These are phyloP conservation scores for Meiosimyza platycephala DNA, from an alignment of 2,888 invertebrate species.

Conservation along the genomic window DNA sequence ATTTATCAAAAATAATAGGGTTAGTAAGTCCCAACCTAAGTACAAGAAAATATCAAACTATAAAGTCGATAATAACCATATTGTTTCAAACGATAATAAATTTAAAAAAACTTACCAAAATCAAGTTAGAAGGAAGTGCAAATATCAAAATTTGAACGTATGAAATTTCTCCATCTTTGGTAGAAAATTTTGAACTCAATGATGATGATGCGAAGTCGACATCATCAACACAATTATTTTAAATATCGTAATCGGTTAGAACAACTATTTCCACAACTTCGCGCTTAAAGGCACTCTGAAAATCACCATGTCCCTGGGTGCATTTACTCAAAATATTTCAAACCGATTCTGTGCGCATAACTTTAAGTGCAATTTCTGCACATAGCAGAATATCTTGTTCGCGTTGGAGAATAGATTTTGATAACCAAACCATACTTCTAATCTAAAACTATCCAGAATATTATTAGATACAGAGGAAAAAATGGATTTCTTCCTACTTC, in stretches of 20 bases:
- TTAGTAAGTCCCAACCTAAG: too few species aligned
- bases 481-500: too few species aligned
- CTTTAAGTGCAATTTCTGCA: conserved; percentile 84
- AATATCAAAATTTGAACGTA: conserved; percentile 68
- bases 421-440: conserved; percentile 88
- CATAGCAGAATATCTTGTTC: conserved; percentile 82
- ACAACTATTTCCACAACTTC: conserved; percentile 72
- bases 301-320: conserved; percentile 62
- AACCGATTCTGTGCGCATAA: conserved; percentile 82
- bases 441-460: conserved; percentile 68
- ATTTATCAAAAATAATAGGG: too few species aligned
- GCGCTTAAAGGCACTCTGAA: conserved; percentile 69
- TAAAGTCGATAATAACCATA: too few species aligned
- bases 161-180: conserved; percentile 70
- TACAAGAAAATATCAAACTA: too few species aligned
- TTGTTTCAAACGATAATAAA: too few species aligned
- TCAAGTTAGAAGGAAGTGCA: too few species aligned
- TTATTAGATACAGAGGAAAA: conserved; percentile 44
- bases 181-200: conserved; percentile 71
- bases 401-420: conserved; percentile 85
- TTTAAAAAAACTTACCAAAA: too few species aligned
- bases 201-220: conserved; percentile 75
- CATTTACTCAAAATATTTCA: conserved; percentile 73
- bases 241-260: conserved; percentile 82
- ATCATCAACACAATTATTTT: conserved; percentile 75